A percentile compares a stretch with the other conserved stretches of the same genome.
phyloP scores from a whole-genome alignment of 2,888 invertebrate species.

The Pherbina coryleti region DNA sequence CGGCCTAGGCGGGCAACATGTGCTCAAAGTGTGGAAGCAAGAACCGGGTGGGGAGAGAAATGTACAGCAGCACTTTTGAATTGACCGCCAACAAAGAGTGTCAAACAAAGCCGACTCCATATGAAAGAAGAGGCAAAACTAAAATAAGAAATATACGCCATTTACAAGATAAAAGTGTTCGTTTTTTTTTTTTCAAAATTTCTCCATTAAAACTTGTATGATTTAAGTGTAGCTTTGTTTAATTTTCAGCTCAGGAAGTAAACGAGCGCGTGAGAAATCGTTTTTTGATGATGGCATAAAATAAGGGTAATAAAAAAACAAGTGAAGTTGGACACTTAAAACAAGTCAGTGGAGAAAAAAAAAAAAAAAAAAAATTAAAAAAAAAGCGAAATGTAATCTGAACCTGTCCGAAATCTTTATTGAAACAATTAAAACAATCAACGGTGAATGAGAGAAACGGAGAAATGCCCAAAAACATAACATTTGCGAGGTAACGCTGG shows the following conservation, averaged over 20 bases:
- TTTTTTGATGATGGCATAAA: conserved; percentile 2
- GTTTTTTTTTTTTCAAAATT: background rate
- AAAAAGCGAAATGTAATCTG: background rate
- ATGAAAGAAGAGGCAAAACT: background rate
- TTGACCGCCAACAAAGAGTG: conserved; percentile 24
- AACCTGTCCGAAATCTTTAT: background rate
- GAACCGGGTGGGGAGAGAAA: background rate
- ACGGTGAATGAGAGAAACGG: too few species aligned
- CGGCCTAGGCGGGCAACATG: background rate
- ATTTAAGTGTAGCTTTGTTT: too few species aligned
- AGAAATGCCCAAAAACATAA: too few species aligned
- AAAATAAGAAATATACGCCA: too few species aligned
- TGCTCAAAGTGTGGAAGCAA: background rate
- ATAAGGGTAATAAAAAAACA: background rate
- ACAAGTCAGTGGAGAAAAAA: background rate
- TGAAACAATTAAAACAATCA: too few species aligned
- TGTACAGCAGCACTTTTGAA: background rate
- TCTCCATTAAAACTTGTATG: too few species aligned
- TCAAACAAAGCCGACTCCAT: background rate
- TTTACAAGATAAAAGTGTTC: too few species aligned
- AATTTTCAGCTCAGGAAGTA: background rate
- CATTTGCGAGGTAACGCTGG: too few species aligned
- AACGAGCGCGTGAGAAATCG: conserved; percentile 14
- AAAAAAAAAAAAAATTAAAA: background rate
- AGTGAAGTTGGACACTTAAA: background rate